Base-by-base conservation (phyloP, 2,888 invertebrate species). In the Aleiodes leptofemur region DNA sequence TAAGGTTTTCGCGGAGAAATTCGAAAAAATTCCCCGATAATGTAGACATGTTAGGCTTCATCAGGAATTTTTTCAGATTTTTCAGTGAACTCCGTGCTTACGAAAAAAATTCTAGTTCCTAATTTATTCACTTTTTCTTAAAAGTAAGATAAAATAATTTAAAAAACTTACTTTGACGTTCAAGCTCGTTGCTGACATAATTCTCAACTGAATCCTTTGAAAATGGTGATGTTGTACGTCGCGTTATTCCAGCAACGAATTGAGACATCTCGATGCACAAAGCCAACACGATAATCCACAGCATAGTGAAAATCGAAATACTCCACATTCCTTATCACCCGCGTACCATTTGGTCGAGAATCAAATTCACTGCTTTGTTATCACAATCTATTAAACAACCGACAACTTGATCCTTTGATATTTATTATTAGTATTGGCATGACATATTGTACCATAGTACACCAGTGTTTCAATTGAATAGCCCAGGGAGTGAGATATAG, bases 191-290 rank as follows among this genome's bases (percentile, higher is more conserved):
- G 80, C 83, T 86, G 75, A 83, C 76, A 61, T 84, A 82, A 77
- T 86, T 83, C 57, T 83, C 83, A 72, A 83, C 82, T 73, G 81
- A 78, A 66, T 76, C 70, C 73, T 70, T 77, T 51, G 61, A 66
- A 8, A 73, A 64, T 53, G 78, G 74, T 13, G 74, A 69, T n/a
- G 76, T 74, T 38, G 77, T 77, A 23, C 74, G 71, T 76, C 82
- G 86, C 74, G 84, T 82, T 80, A 86, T 84, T 79, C 86, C 87
- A 78, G 78, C 84, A 72, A 81, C 86, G 79, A 86, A 83, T 77
- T 82, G 84, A 80, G 86, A 86, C 83, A 85, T 81, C 84, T 85
- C 85, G 84, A 86, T 82, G 82, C 84, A 86, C 81, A 83, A 81
- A 76, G 86, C 81, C 69, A 83, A 82, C 76, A 86, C 80, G 81